phyloP scores from a whole-genome alignment of 2,888 invertebrate species.

The Torymus aiolomorphi region DNA sequence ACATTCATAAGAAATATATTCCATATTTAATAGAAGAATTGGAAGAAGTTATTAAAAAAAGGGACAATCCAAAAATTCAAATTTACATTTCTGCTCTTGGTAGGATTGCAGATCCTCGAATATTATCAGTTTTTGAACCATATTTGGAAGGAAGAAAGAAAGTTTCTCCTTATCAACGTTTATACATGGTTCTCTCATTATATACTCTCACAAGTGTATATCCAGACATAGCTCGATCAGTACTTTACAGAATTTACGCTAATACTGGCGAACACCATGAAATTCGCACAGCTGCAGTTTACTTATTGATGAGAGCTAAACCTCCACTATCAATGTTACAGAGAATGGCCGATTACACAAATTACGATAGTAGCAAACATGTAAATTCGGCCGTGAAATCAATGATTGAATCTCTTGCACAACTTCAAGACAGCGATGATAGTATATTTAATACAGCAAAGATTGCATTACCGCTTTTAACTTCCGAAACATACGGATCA shows the following conservation, averaged over 20 bases:
- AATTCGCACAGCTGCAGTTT: slow-evolving; percentile 82
- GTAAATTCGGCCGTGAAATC: slow-evolving; percentile 83
- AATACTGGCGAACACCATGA: slow-evolving; percentile 82
- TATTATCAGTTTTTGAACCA: slow-evolving; percentile 80
- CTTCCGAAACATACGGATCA: slow-evolving; percentile 72
- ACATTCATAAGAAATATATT: slow-evolving; percentile 78
- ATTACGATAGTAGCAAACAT: slow-evolving; percentile 80
- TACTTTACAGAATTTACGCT: slow-evolving; percentile 82
- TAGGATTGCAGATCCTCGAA: slow-evolving; percentile 80
- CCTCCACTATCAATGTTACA: slow-evolving; percentile 82
- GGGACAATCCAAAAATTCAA: slow-evolving; percentile 79
- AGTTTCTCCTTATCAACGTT: slow-evolving; percentile 80
- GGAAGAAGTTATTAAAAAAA: slow-evolving; percentile 77
- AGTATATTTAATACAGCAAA: slow-evolving; percentile 74
- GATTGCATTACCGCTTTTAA: slow-evolving; percentile 74
- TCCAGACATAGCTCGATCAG: slow-evolving; percentile 78
- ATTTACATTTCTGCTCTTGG: slow-evolving; percentile 82
- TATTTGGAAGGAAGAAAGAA: slow-evolving; percentile 81
- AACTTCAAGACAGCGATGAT: slow-evolving; percentile 75
- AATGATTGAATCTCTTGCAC: slow-evolving; percentile 79
- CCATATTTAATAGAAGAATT: slow-evolving; percentile 79
- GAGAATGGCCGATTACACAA: slow-evolving; percentile 83
- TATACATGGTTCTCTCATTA: slow-evolving; percentile 80
- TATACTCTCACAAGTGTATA: slow-evolving; percentile 77
- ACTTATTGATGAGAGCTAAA: slow-evolving; percentile 79